Evolutionary conservation across 2,888 invertebrate genomes (phyloP), one percentile per base, ranked within the genome.

Genomic region (Laothoe populi): DNA sequence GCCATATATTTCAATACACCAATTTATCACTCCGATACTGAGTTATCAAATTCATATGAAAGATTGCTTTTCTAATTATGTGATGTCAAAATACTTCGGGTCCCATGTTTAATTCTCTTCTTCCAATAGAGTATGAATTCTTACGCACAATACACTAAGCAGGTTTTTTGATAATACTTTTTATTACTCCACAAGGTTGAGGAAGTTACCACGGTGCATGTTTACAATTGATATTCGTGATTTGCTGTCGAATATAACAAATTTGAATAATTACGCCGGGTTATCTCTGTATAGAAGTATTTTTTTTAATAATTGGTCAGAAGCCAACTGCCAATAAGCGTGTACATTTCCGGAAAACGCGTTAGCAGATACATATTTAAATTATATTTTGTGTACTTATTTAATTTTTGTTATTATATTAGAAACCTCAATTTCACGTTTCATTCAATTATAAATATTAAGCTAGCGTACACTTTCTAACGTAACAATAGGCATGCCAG

Each of bases 1-100:
- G 35, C 4, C 24, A 57, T 46, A 31, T 3, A 42, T 57, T 66
- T 76, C 72, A 73, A 74, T 72, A 66, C 66, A 64, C 64, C 75
- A 75, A 80, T 85, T 81, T 72, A 83, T 86, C 83, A 84, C 75
- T 66, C 63, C 35, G 61, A 67, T 80, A 82, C 84, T 79, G 78
- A 81, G 78, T 71, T 66, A 71, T 64, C 80, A 73, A 81, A 79
- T n/a, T n/a, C n/a, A n/a, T 65, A 77, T 79, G 78, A 82, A 77
- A 74, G 74, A 82, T 78, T 71, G 71, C 70, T 67, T 73, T 70
- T 74, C 68, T 71, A 70, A 72, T 72, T 68, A 70, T 49, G 35
- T 46, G 31, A 35, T 35, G 16, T 35, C 35, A 8, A 8, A 35
- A 44, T 19, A 19, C 19, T 10, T 10, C 26, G n/a, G 16, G 24